These are phyloP conservation scores for Choristoneura rosaceana DNA, from an alignment of 2,888 invertebrate genomes.

Conservation along the genomic window DNA sequence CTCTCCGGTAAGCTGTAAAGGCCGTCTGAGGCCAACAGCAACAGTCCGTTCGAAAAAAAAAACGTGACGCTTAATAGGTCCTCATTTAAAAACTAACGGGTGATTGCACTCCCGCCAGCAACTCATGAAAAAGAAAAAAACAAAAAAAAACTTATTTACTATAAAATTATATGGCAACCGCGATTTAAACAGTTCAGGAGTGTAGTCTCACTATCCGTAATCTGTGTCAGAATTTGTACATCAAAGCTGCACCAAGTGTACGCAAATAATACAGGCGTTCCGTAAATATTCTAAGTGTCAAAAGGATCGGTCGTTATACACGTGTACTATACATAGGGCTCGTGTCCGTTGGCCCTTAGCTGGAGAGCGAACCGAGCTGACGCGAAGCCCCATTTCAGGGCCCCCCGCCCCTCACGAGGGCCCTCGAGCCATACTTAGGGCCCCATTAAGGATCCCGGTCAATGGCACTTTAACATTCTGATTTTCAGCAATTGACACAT, in stretches of 20 bases:
- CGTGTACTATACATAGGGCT: slow-evolving; percentile 15
- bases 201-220: too few relatives aligned
- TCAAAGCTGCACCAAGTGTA: background rate
- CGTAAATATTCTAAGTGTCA: slow-evolving; percentile 6
- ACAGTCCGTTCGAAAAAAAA: too few relatives aligned
- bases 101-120: too few relatives aligned
- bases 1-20: too few relatives aligned
- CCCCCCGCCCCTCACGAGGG: slow-evolving; percentile 13
- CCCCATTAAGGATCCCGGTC: slow-evolving; percentile 39
- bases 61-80: too few relatives aligned
- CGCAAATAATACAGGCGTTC: background rate
- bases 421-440: slow-evolving; percentile 29
- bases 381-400: slow-evolving; percentile 35
- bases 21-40: too few relatives aligned
- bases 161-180: too few relatives aligned
- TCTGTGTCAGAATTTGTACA: too few relatives aligned
- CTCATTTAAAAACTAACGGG: too few relatives aligned
- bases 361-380: slow-evolving; percentile 31
- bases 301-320: slow-evolving; percentile 29
- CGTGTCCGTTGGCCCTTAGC: slow-evolving; percentile 22
- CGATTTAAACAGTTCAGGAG: too few relatives aligned
- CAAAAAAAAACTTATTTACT: too few relatives aligned
- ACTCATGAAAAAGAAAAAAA: too few relatives aligned
- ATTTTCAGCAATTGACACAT: slow-evolving; percentile 43
- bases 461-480: slow-evolving; percentile 38